Percentiles rank a stretch among this genome's conserved stretches.
Conservation (phyloP, 2,113 vertebrate genomes). For the Paralichthys olivaceus region DNA sequence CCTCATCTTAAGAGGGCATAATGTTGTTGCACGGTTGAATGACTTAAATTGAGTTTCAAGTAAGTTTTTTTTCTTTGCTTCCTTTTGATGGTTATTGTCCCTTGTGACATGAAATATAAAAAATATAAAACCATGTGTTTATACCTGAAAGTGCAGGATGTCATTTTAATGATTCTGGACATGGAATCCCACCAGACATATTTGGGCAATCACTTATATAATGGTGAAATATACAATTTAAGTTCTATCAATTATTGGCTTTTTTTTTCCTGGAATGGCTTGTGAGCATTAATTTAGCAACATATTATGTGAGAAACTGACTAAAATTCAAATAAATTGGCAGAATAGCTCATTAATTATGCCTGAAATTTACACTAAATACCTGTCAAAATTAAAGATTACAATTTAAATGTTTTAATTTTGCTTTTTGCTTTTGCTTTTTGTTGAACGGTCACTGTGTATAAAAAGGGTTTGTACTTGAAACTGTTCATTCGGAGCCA, state of each 20-base stretch:
- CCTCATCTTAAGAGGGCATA: slow-evolving; percentile 63
- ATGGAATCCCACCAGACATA: slow-evolving; percentile 34
- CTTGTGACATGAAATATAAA: slow-evolving; percentile 48
- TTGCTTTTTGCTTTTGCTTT: background rate
- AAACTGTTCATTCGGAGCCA: background rate
- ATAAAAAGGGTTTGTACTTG: background rate
- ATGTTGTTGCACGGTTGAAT: slow-evolving; percentile 70
- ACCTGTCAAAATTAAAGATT: background rate
- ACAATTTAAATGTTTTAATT: background rate
- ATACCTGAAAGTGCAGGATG: slow-evolving; percentile 42
- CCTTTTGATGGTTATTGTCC: slow-evolving; percentile 49
- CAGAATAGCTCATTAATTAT: background rate
- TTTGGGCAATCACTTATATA: slow-evolving; percentile 26
- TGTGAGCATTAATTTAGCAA: background rate
- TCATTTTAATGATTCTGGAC: slow-evolving; percentile 5
- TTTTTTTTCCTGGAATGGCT: background rate
- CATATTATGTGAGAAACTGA: no score
- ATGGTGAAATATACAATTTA: no score
- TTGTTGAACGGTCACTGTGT: background rate
- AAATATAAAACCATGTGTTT: slow-evolving; percentile 22
- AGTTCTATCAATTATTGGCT: background rate
- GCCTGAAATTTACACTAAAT: background rate
- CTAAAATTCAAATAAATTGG: background rate
- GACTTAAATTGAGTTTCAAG: slow-evolving; percentile 60
- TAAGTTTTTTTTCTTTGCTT: slow-evolving; percentile 43